Conservation (phyloP, 2,888 invertebrate genomes). For the Seira musarum region DNA sequence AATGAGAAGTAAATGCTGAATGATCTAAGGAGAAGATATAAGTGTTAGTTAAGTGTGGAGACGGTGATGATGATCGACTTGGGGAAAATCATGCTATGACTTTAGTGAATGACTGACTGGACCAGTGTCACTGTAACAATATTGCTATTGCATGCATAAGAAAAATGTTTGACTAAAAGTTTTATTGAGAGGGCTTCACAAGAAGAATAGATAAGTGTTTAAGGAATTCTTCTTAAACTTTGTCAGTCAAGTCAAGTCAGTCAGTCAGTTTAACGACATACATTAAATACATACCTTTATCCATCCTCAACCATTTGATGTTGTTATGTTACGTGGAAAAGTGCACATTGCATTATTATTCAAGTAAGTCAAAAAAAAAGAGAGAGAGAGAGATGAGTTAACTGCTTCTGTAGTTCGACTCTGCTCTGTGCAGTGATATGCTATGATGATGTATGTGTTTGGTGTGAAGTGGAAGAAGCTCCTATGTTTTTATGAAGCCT, state of each 20-base stretch:
- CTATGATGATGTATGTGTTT: too few species aligned
- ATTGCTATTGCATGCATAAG: slow-evolving; percentile 4
- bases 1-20: slow-evolving; percentile 44
- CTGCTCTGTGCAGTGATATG: too few species aligned
- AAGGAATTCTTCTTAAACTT: neutral
- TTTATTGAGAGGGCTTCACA: slow-evolving; percentile 7
- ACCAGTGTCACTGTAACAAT: slow-evolving; percentile 59
- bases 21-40: slow-evolving; percentile 49
- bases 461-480: neutral
- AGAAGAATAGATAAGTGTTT: slow-evolving; percentile 5
- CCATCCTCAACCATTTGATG: too few species aligned
- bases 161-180: slow-evolving; percentile 7
- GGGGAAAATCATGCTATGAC: slow-evolving; percentile 30
- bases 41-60: slow-evolving; percentile 20
- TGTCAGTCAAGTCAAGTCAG: neutral
- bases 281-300: neutral
- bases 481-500: neutral
- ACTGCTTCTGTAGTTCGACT: neutral
- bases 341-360: slow-evolving; percentile 13
- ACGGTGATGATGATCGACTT: neutral
- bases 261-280: neutral
- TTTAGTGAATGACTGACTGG: slow-evolving; percentile 61
- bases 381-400: slow-evolving; percentile 9
- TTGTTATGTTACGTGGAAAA: neutral
- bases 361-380: too few species aligned